Base-by-base conservation (phyloP, 2,113 vertebrate genomes). In the Petromus typicus region DNA sequence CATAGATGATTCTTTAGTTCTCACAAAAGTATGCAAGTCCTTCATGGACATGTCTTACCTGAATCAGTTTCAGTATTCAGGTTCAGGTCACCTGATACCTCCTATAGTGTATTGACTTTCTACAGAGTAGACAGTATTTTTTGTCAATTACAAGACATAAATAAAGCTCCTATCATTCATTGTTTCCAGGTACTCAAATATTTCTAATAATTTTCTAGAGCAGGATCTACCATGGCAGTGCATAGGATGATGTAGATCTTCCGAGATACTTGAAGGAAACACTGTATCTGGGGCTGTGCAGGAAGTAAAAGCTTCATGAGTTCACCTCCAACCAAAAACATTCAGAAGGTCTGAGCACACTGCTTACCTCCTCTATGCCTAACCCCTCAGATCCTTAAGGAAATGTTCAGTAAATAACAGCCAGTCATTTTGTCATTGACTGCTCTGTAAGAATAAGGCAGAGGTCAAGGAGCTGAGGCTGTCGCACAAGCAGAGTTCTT, bases 341-440 rank as follows among this genome's bases (percentile, higher is more conserved):
- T 75, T 88, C 56, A 7, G 48, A 71, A 93, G 93, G 73, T 56
- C 22, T 18, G 67, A 30, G 32, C 27, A 0, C 11, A 11, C 78
- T 78, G 67, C 94, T 96, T 71, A 78, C 10, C 54, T 88, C 79
- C 71, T 51, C 43, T 90, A 67, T 51, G 43, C 87, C 73, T n/a
- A 73, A 86, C 16, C 54, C 34, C 76, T 90, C 87, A 59, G 84
- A 48, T 83, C 78, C 63, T 64, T 40, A n/a, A 71, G 87, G 94
- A 64, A 63, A 45, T 69, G 25, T 57, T 93, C 82, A 94, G 57
- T 86, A 71, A 94, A 59, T 54, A 89, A 82, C 16, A 27, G 16
- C 48, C 40, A 30, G 66, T 95, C 56, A 48, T 54, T 57, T 80
- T 78, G 92, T 83, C 94, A 94, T 73, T 95, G 63, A 91, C 23